Conservation (phyloP, 2,113 vertebrate genomes). For the Rhinoderma darwinii region DNA sequence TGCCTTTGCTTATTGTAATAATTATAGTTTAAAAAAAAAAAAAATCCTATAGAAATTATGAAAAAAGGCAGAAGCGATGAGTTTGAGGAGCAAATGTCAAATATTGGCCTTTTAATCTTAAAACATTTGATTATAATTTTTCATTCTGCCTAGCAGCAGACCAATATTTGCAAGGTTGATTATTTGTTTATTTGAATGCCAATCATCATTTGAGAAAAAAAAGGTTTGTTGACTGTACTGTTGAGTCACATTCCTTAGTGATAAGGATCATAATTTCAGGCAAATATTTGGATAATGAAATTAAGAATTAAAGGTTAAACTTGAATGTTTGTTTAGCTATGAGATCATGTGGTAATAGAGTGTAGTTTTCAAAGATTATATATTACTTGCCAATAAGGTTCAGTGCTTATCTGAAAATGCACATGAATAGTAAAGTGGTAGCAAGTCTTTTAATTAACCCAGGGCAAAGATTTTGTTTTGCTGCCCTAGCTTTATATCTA, state of each 20-base stretch:
- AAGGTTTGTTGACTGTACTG: slow-evolving; percentile 21
- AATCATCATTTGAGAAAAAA: slow-evolving; percentile 29
- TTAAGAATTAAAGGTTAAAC: slow-evolving; percentile 27
- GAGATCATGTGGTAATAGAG: not conserved
- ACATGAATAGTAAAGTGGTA: no score
- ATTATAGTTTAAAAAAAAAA: no score
- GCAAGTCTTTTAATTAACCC: no score
- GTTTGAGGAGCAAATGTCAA: not conserved
- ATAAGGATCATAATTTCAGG: not conserved
- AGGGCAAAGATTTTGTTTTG: no score
- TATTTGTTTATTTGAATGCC: slow-evolving; percentile 31
- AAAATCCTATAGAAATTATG: no score
- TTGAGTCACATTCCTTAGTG: not conserved
- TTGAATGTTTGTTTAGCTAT: not conserved
- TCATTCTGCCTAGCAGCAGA: slow-evolving; percentile 7
- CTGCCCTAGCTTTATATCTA: no score
- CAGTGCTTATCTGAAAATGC: not conserved
- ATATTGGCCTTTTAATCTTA: slow-evolving; percentile 24
- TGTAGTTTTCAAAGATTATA: not conserved
- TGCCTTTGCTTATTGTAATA: no score
- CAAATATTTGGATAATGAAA: slow-evolving; percentile 36
- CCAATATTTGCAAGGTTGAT: slow-evolving; percentile 33
- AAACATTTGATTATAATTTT: slow-evolving; percentile 16
- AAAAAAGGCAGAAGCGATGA: not conserved
- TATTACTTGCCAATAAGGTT: not conserved